These are phyloP conservation scores for Caracal caracal DNA, from an alignment of 2,113 vertebrate genomes.

Conservation along the genomic window DNA sequence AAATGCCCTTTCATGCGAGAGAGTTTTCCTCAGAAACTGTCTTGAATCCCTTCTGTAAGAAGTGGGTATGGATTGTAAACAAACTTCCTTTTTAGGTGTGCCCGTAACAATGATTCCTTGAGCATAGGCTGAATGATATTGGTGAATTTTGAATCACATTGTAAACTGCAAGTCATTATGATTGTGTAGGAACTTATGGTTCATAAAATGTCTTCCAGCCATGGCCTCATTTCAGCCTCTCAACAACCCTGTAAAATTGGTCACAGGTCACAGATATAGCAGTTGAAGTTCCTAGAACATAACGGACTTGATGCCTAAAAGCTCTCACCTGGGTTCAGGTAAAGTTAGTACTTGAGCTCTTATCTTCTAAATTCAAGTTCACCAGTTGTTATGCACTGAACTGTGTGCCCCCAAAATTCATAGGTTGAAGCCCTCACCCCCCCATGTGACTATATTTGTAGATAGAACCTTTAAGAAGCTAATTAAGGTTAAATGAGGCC, in stretches of 20 bases:
- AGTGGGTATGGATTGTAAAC: background rate
- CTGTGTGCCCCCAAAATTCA: background rate
- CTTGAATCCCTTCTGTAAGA: background rate
- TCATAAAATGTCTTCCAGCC: background rate
- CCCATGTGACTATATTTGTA: background rate
- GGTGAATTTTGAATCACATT: background rate
- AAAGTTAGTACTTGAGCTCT: background rate
- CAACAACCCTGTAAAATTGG: background rate
- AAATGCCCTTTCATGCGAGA: background rate
- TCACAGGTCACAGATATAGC: background rate
- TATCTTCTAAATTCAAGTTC: slow-evolving; percentile 39
- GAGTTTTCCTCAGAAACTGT: background rate
- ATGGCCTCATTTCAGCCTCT: background rate
- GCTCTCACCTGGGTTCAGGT: background rate
- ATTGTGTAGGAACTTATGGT: background rate
- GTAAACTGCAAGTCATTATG: slow-evolving; percentile 1
- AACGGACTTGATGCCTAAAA: background rate
- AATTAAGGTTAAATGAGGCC: background rate
- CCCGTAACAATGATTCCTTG: background rate
- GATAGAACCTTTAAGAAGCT: background rate
- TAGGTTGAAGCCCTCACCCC: background rate
- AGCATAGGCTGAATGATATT: background rate
- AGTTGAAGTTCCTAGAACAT: background rate
- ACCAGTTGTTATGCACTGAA: background rate
- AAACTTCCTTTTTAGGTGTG: background rate